phyloP scores from a whole-genome alignment of 1,140 invertebrate genomes.

The Nautilus pompilius region DNA sequence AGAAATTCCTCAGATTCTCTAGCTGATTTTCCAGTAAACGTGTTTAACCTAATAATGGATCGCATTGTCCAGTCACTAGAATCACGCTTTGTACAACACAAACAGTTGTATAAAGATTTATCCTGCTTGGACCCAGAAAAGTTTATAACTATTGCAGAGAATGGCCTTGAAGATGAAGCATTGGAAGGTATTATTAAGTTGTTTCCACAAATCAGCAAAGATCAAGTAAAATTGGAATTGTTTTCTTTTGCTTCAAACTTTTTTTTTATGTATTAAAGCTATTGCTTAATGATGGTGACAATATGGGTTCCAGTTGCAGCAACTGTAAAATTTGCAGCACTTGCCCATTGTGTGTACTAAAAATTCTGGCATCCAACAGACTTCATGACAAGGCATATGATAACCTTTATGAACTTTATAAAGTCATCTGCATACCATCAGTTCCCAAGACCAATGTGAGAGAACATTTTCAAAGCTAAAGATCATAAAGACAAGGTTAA shows the following conservation, averaged over 20 bases:
- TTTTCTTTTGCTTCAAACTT: not conserved
- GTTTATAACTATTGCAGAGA: not conserved
- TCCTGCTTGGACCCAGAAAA: not conserved
- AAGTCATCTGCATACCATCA: not conserved
- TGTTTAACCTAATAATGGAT: not conserved
- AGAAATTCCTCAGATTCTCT: not conserved
- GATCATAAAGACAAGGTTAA: not conserved
- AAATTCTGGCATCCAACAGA: not conserved
- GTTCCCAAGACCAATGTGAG: not conserved
- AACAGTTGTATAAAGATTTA: not conserved
- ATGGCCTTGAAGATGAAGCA: no score
- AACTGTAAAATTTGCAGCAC: not conserved
- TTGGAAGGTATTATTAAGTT: not conserved
- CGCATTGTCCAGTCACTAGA: not conserved
- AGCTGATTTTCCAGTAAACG: not conserved
- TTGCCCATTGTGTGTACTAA: not conserved
- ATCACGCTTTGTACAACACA: not conserved
- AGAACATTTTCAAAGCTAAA: not conserved
- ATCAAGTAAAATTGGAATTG: not conserved
- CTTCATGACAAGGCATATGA: not conserved
- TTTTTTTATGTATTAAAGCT: not conserved
- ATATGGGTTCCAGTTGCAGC: not conserved
- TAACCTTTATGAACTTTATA: not conserved
- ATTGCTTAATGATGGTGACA: not conserved
- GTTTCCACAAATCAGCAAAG: not conserved